Conservation (phyloP, 2,888 invertebrate genomes). For the Lasioglossum morio region DNA sequence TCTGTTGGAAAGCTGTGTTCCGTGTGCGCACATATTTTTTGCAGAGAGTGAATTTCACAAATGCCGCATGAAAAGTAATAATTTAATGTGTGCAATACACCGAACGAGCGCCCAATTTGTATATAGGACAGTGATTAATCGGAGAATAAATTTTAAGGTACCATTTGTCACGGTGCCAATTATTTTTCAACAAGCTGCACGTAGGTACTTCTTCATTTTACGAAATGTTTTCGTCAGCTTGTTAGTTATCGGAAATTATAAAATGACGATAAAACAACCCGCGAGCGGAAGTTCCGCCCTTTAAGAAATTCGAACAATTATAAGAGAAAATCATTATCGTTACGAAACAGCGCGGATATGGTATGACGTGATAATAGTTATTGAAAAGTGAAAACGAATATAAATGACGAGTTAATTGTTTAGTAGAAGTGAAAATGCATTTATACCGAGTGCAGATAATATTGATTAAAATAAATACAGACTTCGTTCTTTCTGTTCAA, state of each 20-base stretch:
- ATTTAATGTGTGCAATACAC: conserved; percentile 2
- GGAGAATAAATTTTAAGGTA: background rate
- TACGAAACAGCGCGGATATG: background rate
- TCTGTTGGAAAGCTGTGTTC: background rate
- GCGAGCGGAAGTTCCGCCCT: background rate
- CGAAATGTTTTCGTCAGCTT: background rate
- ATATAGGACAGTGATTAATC: background rate
- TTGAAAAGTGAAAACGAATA: background rate
- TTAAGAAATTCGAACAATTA: background rate
- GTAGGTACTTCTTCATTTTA: conserved; percentile 2
- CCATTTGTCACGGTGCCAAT: background rate
- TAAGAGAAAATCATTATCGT: background rate
- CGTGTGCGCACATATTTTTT: background rate
- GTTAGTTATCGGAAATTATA: background rate
- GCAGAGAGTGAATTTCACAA: background rate
- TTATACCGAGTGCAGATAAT: background rate
- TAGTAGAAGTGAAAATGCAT: background rate
- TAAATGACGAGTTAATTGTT: background rate
- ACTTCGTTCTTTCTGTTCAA: background rate
- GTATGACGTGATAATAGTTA: background rate
- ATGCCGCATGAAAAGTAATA: conserved; percentile 6
- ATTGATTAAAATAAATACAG: background rate
- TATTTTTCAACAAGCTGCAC: background rate
- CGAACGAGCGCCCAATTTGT: background rate
- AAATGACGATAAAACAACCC: background rate